phyloP scores from a whole-genome alignment of 1,140 invertebrate genomes.

The Drosophila nikananu region DNA sequence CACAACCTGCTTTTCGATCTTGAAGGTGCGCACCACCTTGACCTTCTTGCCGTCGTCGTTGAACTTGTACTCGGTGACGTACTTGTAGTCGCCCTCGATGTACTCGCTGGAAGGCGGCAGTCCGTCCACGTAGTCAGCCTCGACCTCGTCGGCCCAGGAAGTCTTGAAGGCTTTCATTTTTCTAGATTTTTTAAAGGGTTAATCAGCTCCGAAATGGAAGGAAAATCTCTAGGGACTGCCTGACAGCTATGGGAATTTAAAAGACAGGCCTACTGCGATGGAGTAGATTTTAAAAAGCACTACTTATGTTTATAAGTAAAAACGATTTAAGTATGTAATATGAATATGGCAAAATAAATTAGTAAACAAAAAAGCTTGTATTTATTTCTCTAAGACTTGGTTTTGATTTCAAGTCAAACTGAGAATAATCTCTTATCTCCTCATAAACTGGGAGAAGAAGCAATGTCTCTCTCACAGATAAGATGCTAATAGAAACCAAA shows the following conservation, averaged over 20 bases:
- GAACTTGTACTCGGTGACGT: constrained; percentile 96
- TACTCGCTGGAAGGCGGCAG: constrained; percentile 93
- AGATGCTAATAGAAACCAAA: neutral
- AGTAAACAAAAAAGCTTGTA: too few species aligned
- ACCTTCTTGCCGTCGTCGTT: constrained; percentile 96
- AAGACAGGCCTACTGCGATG: neutral
- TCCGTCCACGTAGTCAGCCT: constrained; percentile 91
- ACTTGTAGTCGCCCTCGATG: constrained; percentile 94
- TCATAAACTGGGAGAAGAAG: neutral
- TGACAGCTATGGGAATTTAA: neutral
- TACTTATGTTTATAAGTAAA: neutral
- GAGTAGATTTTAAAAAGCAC: neutral
- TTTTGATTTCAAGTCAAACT: neutral
- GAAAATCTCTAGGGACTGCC: too few species aligned
- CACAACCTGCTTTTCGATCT: constrained; percentile 95
- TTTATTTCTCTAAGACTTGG: neutral
- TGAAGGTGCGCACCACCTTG: constrained; percentile 94
- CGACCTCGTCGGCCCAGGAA: constrained; percentile 97
- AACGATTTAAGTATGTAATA: neutral
- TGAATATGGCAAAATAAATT: neutral
- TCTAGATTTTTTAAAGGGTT: neutral
- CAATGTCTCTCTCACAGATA: constrained; percentile 7
- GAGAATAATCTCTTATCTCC: constrained; percentile 9
- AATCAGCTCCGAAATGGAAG: neutral
- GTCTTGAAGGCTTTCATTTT: constrained; percentile 89